Evolutionary conservation across 2,888 invertebrate species (phyloP), one percentile per base, ranked within the genome.

Genomic region (Drosophila kanekoi): DNA sequence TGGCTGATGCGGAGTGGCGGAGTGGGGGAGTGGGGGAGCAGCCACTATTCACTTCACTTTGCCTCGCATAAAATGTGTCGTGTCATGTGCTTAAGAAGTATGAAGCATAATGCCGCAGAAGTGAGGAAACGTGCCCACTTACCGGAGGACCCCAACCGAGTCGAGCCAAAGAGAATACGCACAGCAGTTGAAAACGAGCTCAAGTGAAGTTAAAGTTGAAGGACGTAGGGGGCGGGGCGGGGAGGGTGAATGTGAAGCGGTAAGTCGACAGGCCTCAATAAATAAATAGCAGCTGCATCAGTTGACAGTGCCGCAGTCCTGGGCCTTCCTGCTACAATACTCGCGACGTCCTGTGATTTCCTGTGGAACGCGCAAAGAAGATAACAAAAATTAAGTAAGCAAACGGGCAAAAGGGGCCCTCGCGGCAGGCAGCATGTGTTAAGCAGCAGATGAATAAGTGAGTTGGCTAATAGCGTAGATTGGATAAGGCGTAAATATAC

Each of bases 271-370:
- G 60, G 66, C 54, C 70, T 76, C 87, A 87, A 84, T 83, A 83
- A 84, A 76, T 75, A 87, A 81, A 81, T 87, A 84, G 67, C 82
- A 81, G 85, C 76, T 81, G 72, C 77, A 81, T 79, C 82, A 73
- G 75, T 81, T 87, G 73, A 56, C 54, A 61, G 44, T 47, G 47
- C 47, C 59, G 38, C 61, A 33, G 65, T 61, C 63, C 48, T 59
- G 48, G 53, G 81, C 63, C 85, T 65, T 61, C 51, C 60, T 71
- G 66, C 52, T 40, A 52, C 81, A 75, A 76, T 78, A 65, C 61
- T 67, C 64, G 69, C 65, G 63, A 74, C 74, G 57, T 71, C 72
- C 59, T 81, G 72, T 78, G 87, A 81, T 83, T 81, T 81, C 56
- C 73, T 87, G 79, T 63, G 83, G 82, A 79, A 81, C 63, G 60